phyloP scores from a whole-genome alignment of 1,140 invertebrate species.

The Propsilocerus akamusi region DNA sequence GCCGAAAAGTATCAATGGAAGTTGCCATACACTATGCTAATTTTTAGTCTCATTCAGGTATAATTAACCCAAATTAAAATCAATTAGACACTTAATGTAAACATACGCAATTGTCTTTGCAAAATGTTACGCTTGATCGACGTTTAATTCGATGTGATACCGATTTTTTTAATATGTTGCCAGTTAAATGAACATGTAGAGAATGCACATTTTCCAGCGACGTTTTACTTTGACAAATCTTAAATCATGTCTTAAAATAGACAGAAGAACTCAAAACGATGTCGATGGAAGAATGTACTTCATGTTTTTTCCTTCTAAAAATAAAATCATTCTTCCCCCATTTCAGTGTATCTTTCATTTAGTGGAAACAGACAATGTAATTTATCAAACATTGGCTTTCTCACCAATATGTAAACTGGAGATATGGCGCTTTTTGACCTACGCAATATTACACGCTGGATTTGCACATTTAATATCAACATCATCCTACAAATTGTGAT shows the following conservation, averaged over 20 bases:
- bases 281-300: background rate
- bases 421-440: constrained; percentile 60
- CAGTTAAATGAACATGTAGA: background rate
- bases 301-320: background rate
- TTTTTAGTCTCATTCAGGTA: background rate
- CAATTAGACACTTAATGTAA: too few relatives aligned
- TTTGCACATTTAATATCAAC: constrained; percentile 38
- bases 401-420: constrained; percentile 45
- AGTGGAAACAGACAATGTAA: constrained; percentile 12
- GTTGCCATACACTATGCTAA: background rate
- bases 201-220: background rate
- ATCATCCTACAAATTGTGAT: constrained; percentile 44
- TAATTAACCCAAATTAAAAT: background rate
- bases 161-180: background rate
- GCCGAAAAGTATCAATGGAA: background rate
- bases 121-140: background rate
- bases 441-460: constrained; percentile 69
- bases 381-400: constrained; percentile 40
- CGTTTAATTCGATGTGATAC: background rate
- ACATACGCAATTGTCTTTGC: too few relatives aligned
- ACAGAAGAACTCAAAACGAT: too few relatives aligned
- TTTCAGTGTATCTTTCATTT: background rate
- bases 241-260: too few relatives aligned
- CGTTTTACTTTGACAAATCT: background rate
- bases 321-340: background rate